Conservation (phyloP, 2,888 invertebrate genomes). For the Achlya flavicornis region DNA sequence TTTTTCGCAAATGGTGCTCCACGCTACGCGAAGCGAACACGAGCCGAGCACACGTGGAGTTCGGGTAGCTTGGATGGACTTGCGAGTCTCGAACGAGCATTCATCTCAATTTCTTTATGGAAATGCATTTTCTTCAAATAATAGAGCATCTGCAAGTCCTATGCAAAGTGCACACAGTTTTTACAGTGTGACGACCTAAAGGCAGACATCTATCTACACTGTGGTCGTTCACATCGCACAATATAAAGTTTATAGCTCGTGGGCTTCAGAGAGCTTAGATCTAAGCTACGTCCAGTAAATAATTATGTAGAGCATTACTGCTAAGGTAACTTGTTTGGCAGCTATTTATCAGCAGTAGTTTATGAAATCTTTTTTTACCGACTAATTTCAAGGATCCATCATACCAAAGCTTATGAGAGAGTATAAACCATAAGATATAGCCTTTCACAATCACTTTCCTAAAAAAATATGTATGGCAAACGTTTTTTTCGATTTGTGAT, state of each 20-base stretch:
- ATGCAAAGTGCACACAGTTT: not conserved
- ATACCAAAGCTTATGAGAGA: no score
- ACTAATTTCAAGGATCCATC: no score
- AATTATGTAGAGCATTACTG: not conserved
- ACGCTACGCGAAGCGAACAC: no score
- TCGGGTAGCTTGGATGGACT: no score
- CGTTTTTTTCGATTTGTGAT: no score
- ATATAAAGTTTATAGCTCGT: constrained; percentile 18
- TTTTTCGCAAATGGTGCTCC: no score
- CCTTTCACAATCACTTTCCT: no score
- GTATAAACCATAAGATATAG: no score
- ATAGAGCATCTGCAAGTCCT: not conserved
- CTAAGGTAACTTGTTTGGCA: not conserved
- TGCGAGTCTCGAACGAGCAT: no score
- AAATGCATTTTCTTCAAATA: not conserved
- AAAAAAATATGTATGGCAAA: no score
- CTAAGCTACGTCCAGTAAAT: constrained; percentile 10
- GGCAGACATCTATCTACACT: constrained; percentile 10
- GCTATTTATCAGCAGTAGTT: not conserved
- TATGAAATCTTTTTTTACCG: not conserved
- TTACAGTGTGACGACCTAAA: constrained; percentile 31
- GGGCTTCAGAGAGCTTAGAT: not conserved
- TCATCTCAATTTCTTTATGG: no score
- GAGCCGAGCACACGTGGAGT: no score
- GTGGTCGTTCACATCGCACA: constrained; percentile 17